Evolutionary conservation across 92 coral and sea anemone genomes (phyloP).

Genomic region (Phenganax stokvisi): DNA sequence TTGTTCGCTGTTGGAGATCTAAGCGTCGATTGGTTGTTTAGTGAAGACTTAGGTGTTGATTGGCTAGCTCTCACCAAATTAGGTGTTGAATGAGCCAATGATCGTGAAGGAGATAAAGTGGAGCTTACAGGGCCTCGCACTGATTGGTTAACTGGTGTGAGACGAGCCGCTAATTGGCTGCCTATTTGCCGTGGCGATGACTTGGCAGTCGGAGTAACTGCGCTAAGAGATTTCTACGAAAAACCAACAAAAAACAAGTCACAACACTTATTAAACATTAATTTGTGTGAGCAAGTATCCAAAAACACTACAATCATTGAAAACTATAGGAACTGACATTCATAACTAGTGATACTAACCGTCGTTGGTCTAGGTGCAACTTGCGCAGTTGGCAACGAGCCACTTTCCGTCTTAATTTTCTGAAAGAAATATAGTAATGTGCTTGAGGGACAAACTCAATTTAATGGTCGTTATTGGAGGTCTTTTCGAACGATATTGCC

Average conservation of each 20-base stretch:
- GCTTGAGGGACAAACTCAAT: background rate
- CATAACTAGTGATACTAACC: background rate
- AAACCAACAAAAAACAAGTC: background rate
- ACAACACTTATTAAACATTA: background rate
- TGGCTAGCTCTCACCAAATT: background rate
- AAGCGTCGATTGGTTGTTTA: slow-evolving; percentile 21
- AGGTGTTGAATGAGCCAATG: background rate
- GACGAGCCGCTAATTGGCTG: slow-evolving; percentile 20
- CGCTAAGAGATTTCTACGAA: slow-evolving; percentile 4
- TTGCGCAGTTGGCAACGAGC: slow-evolving; percentile 26
- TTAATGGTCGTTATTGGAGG: background rate
- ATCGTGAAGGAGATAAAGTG: background rate
- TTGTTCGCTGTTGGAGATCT: slow-evolving; percentile 1
- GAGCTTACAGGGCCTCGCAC: slow-evolving; percentile 4
- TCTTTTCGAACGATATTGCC: too few relatives aligned
- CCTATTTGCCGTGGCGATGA: background rate
- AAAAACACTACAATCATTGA: background rate
- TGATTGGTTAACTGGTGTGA: slow-evolving; percentile 24
- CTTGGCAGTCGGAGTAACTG: slow-evolving; percentile 19
- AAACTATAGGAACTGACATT: background rate
- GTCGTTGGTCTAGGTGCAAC: slow-evolving; percentile 28
- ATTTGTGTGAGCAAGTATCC: too few relatives aligned
- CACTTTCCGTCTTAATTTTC: slow-evolving; percentile 18
- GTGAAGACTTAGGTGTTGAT: slow-evolving; percentile 21
- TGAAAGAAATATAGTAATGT: background rate